A percentile compares a stretch with the other conserved stretches of the same genome.
These are phyloP conservation scores for Sarcophaga variegata DNA, from an alignment of 2,888 invertebrate species.

Conservation along the genomic window DNA sequence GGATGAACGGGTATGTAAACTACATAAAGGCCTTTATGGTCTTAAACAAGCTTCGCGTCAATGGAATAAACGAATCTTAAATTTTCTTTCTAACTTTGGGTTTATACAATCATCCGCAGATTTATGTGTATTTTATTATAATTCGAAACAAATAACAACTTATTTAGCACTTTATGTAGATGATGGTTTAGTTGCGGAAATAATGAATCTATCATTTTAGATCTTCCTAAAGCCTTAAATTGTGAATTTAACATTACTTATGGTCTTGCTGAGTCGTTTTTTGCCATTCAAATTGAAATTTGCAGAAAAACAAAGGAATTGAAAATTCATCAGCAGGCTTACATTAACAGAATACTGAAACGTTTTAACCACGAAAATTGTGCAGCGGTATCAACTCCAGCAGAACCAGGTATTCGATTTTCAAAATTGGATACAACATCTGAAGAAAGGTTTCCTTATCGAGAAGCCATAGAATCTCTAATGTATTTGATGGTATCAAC, in stretches of 20 bases:
- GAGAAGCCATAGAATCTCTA: constrained; percentile 41
- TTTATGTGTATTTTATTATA: neutral
- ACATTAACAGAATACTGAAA: constrained; percentile 15
- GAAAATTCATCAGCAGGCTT: constrained; percentile 8
- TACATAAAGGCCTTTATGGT: constrained; percentile 68
- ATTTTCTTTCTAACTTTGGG: constrained; percentile 53
- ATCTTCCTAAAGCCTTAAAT: constrained; percentile 18
- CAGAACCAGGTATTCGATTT: constrained; percentile 36
- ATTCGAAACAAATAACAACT: neutral
- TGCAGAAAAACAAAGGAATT: neutral
- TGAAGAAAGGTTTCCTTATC: constrained; percentile 34
- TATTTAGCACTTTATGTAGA: constrained; percentile 65
- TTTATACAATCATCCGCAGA: constrained; percentile 60
- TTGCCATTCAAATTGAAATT: too few species aligned
- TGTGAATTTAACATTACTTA: too few species aligned
- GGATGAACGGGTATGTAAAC: constrained; percentile 61
- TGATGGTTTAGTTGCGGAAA: neutral
- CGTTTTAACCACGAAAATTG: constrained; percentile 25
- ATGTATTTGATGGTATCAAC: too few species aligned
- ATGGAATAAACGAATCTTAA: constrained; percentile 60
- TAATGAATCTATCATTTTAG: constrained; percentile 37
- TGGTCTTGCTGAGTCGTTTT: too few species aligned
- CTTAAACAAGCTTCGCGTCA: constrained; percentile 64
- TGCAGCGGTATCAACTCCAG: constrained; percentile 23
- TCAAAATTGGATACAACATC: neutral